These are phyloP conservation scores for Leptestheria dahalacensis DNA, from an alignment of 1,140 invertebrate species.

Conservation along the genomic window DNA sequence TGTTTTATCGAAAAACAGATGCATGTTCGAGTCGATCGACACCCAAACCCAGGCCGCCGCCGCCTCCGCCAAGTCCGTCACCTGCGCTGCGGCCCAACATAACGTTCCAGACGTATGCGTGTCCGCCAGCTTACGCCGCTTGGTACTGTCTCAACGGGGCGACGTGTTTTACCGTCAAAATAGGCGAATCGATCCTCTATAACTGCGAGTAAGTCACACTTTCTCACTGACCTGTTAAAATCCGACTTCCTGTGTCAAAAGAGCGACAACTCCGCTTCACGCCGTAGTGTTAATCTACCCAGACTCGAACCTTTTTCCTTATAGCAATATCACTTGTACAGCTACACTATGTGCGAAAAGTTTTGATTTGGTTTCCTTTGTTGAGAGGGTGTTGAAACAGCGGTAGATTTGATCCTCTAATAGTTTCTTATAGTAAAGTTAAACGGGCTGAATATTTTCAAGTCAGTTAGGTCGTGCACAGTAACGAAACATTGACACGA, in stretches of 20 bases:
- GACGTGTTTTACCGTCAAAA: constrained; percentile 85
- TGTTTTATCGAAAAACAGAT: constrained; percentile 34
- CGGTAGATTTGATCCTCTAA: no score
- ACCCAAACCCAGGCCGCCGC: constrained; percentile 53
- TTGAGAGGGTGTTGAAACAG: no score
- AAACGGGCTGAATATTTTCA: no score
- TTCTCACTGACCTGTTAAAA: background rate
- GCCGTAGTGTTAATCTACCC: no score
- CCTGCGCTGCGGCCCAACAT: constrained; percentile 72
- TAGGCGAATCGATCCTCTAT: constrained; percentile 76
- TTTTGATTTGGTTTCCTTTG: no score
- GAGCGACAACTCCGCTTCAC: no score
- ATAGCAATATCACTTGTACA: no score
- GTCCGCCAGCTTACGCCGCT: constrained; percentile 75
- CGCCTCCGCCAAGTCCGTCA: constrained; percentile 35
- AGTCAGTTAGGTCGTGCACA: no score
- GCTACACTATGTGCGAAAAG: no score
- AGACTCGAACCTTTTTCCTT: no score
- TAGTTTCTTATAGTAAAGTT: no score
- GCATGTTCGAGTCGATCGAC: constrained; percentile 71
- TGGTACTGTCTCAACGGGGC: constrained; percentile 90
- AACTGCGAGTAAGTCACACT: constrained; percentile 74
- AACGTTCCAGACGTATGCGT: constrained; percentile 85
- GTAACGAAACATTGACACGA: no score
- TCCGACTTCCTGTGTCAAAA: background rate